phyloP scores from a whole-genome alignment of 2,888 invertebrate genomes.

The Mesorhabditis sp. region DNA sequence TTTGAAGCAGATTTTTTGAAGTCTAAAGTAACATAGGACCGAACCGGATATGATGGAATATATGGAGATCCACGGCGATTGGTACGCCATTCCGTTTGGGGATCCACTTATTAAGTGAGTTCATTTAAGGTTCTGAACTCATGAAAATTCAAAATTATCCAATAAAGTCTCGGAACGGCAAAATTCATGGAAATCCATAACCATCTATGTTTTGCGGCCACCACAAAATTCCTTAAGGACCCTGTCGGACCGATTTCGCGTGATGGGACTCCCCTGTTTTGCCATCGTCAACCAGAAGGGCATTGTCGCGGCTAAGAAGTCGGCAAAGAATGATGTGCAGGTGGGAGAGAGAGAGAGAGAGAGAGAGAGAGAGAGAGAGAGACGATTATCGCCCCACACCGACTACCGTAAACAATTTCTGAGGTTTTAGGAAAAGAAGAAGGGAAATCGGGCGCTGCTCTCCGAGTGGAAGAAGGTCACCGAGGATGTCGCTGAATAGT shows the following conservation, averaged over 20 bases:
- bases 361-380: neutral
- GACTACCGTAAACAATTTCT: neutral
- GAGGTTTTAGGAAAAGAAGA: neutral
- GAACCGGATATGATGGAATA: conserved; percentile 1
- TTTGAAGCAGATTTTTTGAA: neutral
- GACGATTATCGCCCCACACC: neutral
- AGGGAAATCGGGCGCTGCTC: neutral
- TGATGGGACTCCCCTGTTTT: neutral
- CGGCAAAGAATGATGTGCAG: neutral
- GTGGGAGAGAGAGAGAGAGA: neutral
- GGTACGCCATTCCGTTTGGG: neutral
- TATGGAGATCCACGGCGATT: neutral
- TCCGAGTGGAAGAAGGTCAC: neutral
- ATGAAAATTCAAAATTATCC: no score
- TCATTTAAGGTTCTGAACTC: no score
- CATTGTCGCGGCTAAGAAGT: neutral
- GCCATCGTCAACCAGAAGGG: neutral
- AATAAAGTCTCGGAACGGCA: no score
- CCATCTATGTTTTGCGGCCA: no score
- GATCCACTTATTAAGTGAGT: neutral
- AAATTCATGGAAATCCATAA: no score
- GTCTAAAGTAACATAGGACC: neutral
- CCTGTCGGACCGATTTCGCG: neutral
- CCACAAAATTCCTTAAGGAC: no score
- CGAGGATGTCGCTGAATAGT: neutral